phyloP scores from a whole-genome alignment of 2,888 invertebrate species.

The Melikaiella ostensackeni region DNA sequence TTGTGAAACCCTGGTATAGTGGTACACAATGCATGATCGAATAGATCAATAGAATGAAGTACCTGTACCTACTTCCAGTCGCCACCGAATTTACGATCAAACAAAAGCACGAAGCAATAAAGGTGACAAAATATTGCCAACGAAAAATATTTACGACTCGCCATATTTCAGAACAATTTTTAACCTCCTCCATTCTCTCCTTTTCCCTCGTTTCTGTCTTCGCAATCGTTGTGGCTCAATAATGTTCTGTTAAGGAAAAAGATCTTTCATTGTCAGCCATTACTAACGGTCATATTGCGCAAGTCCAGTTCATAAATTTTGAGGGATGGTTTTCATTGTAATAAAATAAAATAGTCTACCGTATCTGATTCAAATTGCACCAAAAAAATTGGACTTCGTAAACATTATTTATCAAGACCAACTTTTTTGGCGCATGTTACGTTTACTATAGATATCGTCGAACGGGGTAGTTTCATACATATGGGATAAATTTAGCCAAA shows the following conservation, averaged over 20 bases:
- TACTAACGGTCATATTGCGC: neutral
- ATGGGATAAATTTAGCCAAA: no score
- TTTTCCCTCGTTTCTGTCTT: neutral
- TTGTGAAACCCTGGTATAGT: neutral
- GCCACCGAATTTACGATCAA: conserved; percentile 74
- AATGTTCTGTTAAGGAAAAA: conserved; percentile 16
- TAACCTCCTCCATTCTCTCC: neutral
- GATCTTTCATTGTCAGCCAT: neutral
- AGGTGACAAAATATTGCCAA: conserved; percentile 75
- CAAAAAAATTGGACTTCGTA: no score
- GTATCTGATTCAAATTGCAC: neutral
- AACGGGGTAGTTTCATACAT: no score
- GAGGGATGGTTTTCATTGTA: neutral
- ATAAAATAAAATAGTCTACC: neutral
- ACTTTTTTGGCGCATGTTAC: no score
- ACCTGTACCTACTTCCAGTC: conserved; percentile 44
- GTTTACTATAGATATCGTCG: no score
- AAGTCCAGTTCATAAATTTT: neutral
- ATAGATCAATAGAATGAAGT: conserved; percentile 32
- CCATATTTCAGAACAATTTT: conserved; percentile 59
- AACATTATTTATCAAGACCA: no score
- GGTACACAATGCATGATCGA: conserved; percentile 25
- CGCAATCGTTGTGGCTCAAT: neutral
- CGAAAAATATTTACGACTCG: conserved; percentile 68
- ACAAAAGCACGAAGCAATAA: conserved; percentile 70